Percentiles rank a stretch among this genome's conserved stretches.
Conservation (phyloP, 92 coral and sea anemone species). For the Phymanthus crucifer region DNA sequence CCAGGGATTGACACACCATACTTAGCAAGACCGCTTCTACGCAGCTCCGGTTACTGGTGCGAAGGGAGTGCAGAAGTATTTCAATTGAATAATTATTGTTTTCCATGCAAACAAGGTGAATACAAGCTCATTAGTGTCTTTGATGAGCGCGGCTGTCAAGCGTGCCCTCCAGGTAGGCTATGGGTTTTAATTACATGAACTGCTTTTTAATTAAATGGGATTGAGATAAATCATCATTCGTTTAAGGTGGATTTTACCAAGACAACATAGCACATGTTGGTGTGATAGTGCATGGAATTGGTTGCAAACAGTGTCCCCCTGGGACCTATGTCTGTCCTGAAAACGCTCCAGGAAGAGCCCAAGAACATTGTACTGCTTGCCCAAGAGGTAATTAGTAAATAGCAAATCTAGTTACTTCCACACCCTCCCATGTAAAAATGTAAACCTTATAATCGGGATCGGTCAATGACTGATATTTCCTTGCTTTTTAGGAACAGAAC, state of each 20-base stretch:
- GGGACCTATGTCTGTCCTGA: not conserved
- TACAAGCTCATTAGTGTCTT: constrained; percentile 2
- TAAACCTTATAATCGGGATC: not conserved
- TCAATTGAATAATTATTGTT: not conserved
- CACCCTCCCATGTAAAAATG: too few species aligned
- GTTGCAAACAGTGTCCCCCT: constrained; percentile 7
- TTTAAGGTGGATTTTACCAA: constrained; percentile 17
- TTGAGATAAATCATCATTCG: too few species aligned
- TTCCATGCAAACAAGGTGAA: not conserved
- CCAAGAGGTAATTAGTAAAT: not conserved
- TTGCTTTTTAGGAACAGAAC: not conserved
- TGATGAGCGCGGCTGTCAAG: not conserved
- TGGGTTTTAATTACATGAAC: too few species aligned
- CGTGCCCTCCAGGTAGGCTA: constrained; percentile 20
- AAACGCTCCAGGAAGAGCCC: not conserved
- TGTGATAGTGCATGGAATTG: not conserved
- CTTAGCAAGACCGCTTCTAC: not conserved
- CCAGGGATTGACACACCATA: not conserved
- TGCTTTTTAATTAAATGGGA: too few species aligned
- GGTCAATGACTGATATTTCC: too few species aligned
- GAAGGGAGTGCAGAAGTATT: not conserved
- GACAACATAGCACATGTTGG: constrained; percentile 5
- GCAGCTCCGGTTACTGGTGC: not conserved
- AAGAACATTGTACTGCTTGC: not conserved
- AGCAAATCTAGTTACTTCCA: too few species aligned